A percentile compares a stretch with the other conserved stretches of the same genome.
Evolutionary conservation across 2,888 invertebrate genomes (phyloP).

Genomic region (Cerastis leucographa): DNA sequence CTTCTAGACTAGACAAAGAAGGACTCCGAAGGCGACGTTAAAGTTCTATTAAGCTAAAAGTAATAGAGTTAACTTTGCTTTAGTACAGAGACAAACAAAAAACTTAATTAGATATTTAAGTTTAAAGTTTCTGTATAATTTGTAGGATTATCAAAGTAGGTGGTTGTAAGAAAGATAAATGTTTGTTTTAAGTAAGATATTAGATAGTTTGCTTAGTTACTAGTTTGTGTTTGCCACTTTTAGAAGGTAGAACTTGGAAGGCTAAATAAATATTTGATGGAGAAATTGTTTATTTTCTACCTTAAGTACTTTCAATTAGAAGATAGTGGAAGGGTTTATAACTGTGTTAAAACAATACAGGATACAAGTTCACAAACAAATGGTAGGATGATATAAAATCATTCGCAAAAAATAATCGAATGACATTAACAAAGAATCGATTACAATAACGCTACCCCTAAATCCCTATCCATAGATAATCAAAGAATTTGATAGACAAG

Average conservation of each 20-base stretch:
- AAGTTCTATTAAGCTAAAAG: conserved; percentile 11
- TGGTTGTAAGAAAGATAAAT: conserved; percentile 33
- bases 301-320: neutral
- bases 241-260: conserved; percentile 25
- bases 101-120: conserved; percentile 14
- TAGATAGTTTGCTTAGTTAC: conserved; percentile 38
- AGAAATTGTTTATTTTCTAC: conserved; percentile 36
- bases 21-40: neutral
- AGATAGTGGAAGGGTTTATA: neutral
- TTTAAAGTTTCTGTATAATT: conserved; percentile 46
- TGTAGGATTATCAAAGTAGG: conserved; percentile 29
- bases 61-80: conserved; percentile 1
- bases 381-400: neutral
- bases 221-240: conserved; percentile 30
- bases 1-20: neutral
- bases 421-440: neutral
- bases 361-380: neutral
- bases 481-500: conserved; percentile 23
- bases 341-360: neutral
- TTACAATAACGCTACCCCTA: neutral
- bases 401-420: neutral
- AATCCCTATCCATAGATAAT: conserved; percentile 10
- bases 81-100: conserved; percentile 9
- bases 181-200: conserved; percentile 46
- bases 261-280: conserved; percentile 31